Conservation (phyloP, 2,888 invertebrate species). For the Andrena dorsata region DNA sequence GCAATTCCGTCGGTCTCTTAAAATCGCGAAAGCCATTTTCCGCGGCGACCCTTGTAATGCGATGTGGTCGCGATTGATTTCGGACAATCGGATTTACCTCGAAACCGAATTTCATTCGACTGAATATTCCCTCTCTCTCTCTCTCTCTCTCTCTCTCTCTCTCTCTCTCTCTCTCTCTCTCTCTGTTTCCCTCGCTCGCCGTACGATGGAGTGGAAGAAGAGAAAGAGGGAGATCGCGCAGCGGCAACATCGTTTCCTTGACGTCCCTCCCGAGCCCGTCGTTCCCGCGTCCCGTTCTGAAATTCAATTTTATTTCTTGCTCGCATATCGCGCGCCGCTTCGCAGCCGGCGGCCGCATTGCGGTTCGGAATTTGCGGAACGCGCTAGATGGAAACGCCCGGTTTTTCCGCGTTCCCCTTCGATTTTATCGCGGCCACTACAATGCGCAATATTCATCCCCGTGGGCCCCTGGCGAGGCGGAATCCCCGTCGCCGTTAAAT, state of each 20-base stretch:
- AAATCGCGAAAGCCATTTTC: conserved; percentile 46
- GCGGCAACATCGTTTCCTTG: conserved; percentile 49
- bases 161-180: not conserved
- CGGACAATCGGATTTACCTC: conserved; percentile 53
- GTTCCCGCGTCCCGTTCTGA: conserved; percentile 21
- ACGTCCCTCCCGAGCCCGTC: not conserved
- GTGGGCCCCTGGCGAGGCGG: conserved; percentile 23
- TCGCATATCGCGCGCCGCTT: conserved; percentile 66
- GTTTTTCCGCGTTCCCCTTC: conserved; percentile 70
- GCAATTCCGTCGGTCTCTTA: conserved; percentile 37
- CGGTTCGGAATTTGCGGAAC: conserved; percentile 68
- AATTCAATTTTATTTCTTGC: conserved; percentile 71
- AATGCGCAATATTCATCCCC: conserved; percentile 65
- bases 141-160: no score
- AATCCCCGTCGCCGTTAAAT: conserved; percentile 46
- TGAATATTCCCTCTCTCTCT: conserved; percentile 24
- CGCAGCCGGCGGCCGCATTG: conserved; percentile 57
- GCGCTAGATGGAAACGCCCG: conserved; percentile 66
- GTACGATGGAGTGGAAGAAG: not conserved
- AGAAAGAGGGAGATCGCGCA: not conserved
- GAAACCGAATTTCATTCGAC: conserved; percentile 51
- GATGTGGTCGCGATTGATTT: conserved; percentile 56
- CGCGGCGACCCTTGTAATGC: conserved; percentile 46
- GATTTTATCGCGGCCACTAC: conserved; percentile 68
- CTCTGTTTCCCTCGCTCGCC: not conserved